Percentiles rank a stretch among this genome's conserved stretches.
phyloP scores from a whole-genome alignment of 2,888 invertebrate genomes.

The Xanthia togata region DNA sequence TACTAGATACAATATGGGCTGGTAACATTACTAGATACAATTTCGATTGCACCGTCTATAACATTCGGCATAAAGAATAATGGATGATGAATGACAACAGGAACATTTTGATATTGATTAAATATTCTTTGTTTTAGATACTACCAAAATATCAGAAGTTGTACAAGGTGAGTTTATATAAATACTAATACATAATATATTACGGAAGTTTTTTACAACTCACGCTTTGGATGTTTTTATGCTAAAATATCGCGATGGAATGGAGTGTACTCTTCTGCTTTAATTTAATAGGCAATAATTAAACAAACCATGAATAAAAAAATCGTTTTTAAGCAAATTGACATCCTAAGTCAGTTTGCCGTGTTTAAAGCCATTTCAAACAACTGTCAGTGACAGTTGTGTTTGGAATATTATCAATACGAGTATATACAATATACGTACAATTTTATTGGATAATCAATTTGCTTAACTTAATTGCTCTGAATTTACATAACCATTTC shows the following conservation, averaged over 20 bases:
- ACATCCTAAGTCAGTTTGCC: too few species aligned
- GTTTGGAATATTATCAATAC: too few species aligned
- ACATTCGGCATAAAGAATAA: background rate
- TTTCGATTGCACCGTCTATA: background rate
- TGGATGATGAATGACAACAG: background rate
- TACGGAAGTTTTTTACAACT: slow-evolving; percentile 31
- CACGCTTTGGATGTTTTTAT: slow-evolving; percentile 56
- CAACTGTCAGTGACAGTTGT: background rate
- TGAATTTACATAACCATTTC: background rate
- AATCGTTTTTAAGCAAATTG: background rate
- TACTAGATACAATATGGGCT: background rate
- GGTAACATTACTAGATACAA: background rate
- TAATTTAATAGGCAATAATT: background rate
- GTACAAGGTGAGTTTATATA: slow-evolving; percentile 52
- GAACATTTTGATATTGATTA: background rate
- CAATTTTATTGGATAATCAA: background rate
- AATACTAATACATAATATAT: background rate
- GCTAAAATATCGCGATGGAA: slow-evolving; percentile 15
- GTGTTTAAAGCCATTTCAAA: background rate
- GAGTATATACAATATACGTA: too few species aligned
- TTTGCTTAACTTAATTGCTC: background rate
- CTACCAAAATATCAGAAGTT: slow-evolving; percentile 41
- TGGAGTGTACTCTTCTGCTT: slow-evolving; percentile 26
- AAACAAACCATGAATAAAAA: background rate
- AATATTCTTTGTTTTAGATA: slow-evolving; percentile 54